Evolutionary conservation across 2,888 invertebrate genomes (phyloP).

Genomic region (Epiblema foenella): DNA sequence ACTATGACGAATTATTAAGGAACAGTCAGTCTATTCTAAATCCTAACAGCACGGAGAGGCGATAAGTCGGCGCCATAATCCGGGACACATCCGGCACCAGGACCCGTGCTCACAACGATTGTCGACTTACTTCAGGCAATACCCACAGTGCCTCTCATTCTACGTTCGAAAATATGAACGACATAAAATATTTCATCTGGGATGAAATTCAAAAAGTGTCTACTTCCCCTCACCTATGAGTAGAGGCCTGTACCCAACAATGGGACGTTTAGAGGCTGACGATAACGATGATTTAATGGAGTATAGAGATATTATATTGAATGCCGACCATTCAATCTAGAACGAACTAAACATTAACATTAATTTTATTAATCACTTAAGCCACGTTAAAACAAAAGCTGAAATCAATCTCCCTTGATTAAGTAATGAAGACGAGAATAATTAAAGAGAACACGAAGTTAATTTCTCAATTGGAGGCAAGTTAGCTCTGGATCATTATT

Average conservation of each 20-base stretch:
- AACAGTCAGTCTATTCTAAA: neutral
- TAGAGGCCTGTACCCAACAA: no score
- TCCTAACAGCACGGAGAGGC: slow-evolving; percentile 10
- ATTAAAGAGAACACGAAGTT: slow-evolving; percentile 54
- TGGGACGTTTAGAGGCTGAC: no score
- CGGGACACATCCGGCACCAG: slow-evolving; percentile 12
- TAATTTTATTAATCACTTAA: slow-evolving; percentile 16
- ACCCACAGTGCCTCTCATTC: no score
- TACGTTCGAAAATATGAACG: no score
- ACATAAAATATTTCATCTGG: no score
- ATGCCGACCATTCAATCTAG: neutral
- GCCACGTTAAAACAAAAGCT: slow-evolving; percentile 20
- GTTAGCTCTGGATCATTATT: slow-evolving; percentile 71
- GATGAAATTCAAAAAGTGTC: no score
- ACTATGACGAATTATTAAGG: slow-evolving; percentile 4
- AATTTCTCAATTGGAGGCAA: slow-evolving; percentile 66
- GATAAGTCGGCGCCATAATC: slow-evolving; percentile 25
- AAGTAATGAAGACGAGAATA: slow-evolving; percentile 44
- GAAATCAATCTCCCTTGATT: slow-evolving; percentile 43
- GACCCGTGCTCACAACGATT: no score
- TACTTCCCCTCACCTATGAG: no score
- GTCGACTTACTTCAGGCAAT: no score
- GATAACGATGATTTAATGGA: neutral
- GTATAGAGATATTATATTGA: neutral
- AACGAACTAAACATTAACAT: neutral